phyloP scores from a whole-genome alignment of 1,140 invertebrate species.

The Caligus rogercresseyi region DNA sequence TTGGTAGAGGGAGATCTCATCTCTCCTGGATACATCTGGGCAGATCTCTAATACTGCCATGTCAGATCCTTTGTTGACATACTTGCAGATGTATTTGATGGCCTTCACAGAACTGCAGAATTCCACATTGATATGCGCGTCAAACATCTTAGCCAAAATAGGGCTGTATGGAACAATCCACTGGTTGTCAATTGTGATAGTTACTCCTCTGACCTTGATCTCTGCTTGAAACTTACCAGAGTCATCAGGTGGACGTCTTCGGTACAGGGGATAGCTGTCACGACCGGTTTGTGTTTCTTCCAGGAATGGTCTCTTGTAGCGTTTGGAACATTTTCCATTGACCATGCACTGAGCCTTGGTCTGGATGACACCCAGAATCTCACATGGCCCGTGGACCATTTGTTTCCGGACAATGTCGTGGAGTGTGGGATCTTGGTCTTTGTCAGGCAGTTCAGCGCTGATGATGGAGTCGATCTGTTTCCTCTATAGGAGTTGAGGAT shows the following conservation, averaged over 20 bases:
- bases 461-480: constrained; percentile 24
- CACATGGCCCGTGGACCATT: constrained; percentile 30
- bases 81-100: too few species aligned
- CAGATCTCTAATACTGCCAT: neutral
- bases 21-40: too few species aligned
- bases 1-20: constrained; percentile 24
- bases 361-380: constrained; percentile 7
- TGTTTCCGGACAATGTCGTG: constrained; percentile 29
- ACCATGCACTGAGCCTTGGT: too few species aligned
- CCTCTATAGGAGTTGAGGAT: too few species aligned
- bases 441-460: constrained; percentile 37
- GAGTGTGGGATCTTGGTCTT: constrained; percentile 28
- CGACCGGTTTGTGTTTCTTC: neutral
- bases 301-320: neutral
- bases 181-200: constrained; percentile 21
- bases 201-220: neutral
- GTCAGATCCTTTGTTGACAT: too few species aligned
- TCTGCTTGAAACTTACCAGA: neutral
- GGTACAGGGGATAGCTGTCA: neutral
- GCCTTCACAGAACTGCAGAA: too few species aligned
- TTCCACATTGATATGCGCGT: constrained; percentile 28
- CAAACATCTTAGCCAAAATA: constrained; percentile 23
- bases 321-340: neutral
- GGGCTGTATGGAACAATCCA: constrained; percentile 28
- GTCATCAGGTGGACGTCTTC: neutral